These are phyloP conservation scores for Littorina saxatilis DNA, from an alignment of 1,140 invertebrate species.

Conservation along the genomic window DNA sequence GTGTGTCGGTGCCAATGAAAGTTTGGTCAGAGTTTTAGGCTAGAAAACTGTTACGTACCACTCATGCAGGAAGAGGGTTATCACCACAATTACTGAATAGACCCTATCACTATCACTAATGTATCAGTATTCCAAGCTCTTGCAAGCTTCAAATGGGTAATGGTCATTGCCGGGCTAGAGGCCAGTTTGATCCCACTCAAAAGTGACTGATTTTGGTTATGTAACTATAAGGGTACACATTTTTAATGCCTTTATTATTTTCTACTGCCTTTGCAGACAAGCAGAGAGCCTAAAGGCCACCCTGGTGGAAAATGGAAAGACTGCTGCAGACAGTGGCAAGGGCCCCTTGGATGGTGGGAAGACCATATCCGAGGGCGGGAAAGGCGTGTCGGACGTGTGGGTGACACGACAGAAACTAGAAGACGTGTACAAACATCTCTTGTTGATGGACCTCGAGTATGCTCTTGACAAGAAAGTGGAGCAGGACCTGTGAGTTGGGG, in stretches of 20 bases:
- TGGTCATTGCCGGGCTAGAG: neutral
- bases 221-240: neutral
- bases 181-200: neutral
- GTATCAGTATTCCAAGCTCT: neutral
- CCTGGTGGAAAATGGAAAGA: constrained; percentile 55
- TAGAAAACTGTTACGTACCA: too few species aligned
- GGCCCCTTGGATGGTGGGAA: neutral
- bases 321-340: neutral
- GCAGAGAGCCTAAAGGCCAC: constrained; percentile 69
- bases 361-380: constrained; percentile 11
- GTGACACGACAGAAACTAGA: constrained; percentile 78
- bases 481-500: constrained; percentile 82
- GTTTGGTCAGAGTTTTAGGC: too few species aligned
- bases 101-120: neutral
- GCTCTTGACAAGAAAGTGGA: constrained; percentile 93
- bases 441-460: constrained; percentile 89
- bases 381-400: constrained; percentile 71
- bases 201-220: neutral
- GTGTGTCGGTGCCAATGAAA: too few species aligned
- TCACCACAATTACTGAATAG: neutral
- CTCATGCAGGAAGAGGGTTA: too few species aligned
- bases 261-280: constrained; percentile 68
- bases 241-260: neutral
- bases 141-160: neutral
- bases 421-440: constrained; percentile 86